Base-by-base conservation (phyloP, 2,113 vertebrate species). In the Chlorodrepanis virens region DNA sequence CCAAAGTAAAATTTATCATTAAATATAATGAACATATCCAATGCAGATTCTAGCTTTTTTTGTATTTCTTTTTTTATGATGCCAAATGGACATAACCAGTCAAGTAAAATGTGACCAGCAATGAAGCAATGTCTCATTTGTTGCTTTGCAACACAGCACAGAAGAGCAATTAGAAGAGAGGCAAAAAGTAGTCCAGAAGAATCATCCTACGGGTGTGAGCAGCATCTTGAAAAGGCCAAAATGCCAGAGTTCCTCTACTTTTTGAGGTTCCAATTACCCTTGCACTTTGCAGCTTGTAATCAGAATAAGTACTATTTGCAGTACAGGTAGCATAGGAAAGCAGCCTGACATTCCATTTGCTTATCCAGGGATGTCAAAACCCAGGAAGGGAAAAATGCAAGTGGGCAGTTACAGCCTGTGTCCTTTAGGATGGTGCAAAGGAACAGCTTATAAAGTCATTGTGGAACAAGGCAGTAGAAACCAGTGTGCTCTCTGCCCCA, bases 401-500 rank as follows among this genome's bases (percentile, higher is more conserved):
- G 10, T 35, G 59, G 23, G 54, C 60, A 23, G 16, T 40, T 80
- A 17, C 11, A 74, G 15, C 15, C 31, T 31, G 50, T 61, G 33
- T n/a, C 4, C 19, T 88, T 65, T 65, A n/a, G 56, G 25, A 49
- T 4, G 11, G 6, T 33, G 16, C 54, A 35, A 64, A 68, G 52
- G 13, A 81, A 29, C 21, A 79, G 12, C 9, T 82, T 25, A 45
- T 11, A 42, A 71, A 49, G 53, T 52, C 0, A 0, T 14, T 0
- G 0, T 45, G 44, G 44, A 49, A n/a, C 16, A 39, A 61, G 61
- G 25, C 35, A 78, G 29, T 6, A 63, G 56, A 44, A 68, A 40
- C 5, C 4, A 7, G 14, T 4, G 12, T 1, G 1, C 31, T 65
- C 56, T 31, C 44, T 0, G 0, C 21, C 69, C 28, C 54, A 79